Evolutionary conservation across 2,888 invertebrate species (phyloP).

Genomic region (Atethmia centrago): DNA sequence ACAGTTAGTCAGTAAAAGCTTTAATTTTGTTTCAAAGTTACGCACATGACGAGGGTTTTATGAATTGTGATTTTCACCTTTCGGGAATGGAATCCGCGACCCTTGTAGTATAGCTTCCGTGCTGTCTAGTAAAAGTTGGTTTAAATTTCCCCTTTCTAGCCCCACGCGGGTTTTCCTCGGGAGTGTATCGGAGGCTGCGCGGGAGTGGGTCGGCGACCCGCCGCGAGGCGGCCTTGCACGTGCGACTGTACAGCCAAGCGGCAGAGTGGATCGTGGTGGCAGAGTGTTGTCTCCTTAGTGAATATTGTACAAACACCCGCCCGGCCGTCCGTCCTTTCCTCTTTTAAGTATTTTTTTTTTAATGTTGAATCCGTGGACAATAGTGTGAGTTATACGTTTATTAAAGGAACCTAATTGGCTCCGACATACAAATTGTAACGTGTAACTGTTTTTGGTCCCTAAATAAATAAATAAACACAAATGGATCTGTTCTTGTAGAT

Average conservation of each 20-base stretch:
- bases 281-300: background rate
- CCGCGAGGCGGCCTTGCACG: constrained; percentile 83
- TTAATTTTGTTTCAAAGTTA: background rate
- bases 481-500: background rate
- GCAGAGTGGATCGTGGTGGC: constrained; percentile 31
- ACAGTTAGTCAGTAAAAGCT: background rate
- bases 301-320: background rate
- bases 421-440: no score
- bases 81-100: background rate
- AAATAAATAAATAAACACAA: no score
- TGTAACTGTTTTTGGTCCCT: no score
- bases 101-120: background rate
- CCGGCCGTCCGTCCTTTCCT: no score
- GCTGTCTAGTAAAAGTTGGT: background rate
- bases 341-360: no score
- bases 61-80: background rate
- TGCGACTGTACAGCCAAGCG: constrained; percentile 65
- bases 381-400: no score
- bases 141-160: constrained; percentile 5
- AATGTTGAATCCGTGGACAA: no score
- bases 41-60: background rate
- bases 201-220: constrained; percentile 83
- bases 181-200: constrained; percentile 79
- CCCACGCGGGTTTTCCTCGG: constrained; percentile 37
- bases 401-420: no score